These are phyloP conservation scores for Gymnocephalus cernua DNA, from an alignment of 2,113 vertebrate species.

Conservation along the genomic window DNA sequence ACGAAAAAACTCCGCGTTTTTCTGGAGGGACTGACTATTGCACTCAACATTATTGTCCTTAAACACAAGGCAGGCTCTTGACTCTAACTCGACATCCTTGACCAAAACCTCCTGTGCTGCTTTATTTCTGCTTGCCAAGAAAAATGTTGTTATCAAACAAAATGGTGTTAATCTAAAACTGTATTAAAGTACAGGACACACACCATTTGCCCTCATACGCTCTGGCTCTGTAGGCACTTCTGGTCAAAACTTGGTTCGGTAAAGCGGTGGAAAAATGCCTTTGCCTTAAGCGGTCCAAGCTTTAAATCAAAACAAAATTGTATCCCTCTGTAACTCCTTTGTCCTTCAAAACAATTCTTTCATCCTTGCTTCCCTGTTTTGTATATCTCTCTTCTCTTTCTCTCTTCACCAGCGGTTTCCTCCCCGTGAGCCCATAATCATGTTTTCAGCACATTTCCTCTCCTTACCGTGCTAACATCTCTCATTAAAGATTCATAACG, in stretches of 20 bases:
- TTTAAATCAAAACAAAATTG: constrained; percentile 24
- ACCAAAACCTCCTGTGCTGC: constrained; percentile 6
- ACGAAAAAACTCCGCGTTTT: too few relatives aligned
- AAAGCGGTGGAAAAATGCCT: constrained; percentile 15
- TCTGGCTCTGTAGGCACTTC: constrained; percentile 5
- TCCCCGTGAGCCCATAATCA: constrained; percentile 72
- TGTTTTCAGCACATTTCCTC: constrained; percentile 80
- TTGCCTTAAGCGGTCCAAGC: constrained; percentile 25
- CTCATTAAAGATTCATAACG: constrained; percentile 79
- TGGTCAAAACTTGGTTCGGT: not conserved
- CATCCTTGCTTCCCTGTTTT: constrained; percentile 27
- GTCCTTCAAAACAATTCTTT: constrained; percentile 64
- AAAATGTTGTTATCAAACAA: constrained; percentile 14
- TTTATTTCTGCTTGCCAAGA: constrained; percentile 19
- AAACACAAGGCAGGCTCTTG: constrained; percentile 16
- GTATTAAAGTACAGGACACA: constrained; percentile 11
- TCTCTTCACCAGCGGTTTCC: constrained; percentile 43
- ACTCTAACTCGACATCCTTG: constrained; percentile 17
- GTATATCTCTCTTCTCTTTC: constrained; percentile 34
- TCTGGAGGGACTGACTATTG: too few relatives aligned
- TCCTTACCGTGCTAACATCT: constrained; percentile 59
- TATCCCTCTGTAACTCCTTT: constrained; percentile 43
- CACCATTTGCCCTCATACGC: constrained; percentile 1
- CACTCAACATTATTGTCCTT: constrained; percentile 3
- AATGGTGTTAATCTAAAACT: constrained; percentile 1